Evolutionary conservation across 64 coral and sea anemone genomes (phyloP), one percentile per base, ranked within the genome.

Genomic region (Montipora cactus): DNA sequence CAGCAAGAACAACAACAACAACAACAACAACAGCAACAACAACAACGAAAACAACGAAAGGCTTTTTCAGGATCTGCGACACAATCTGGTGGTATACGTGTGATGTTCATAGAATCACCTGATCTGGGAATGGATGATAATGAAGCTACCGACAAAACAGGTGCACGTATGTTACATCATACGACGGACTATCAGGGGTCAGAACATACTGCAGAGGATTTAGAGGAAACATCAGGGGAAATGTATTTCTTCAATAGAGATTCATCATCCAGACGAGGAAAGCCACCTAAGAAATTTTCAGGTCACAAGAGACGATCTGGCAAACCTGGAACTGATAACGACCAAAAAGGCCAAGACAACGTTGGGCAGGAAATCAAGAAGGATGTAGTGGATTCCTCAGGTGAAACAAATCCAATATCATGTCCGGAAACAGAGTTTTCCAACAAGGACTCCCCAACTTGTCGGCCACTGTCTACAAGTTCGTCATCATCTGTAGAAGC

Each of bases 381-480:
- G 69, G 14, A 74, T 53, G 22, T 67, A 73, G 20, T 3, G 4
- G 7, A 68, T 10, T 28, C 15, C 0, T 47, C 16, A 37, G 57
- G 28, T 2, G 72, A 92, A 64, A 11, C 12, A 22, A 15, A 16
- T 44, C 47, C 16, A 50, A 45, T 12, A 20, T 8, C 46, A 13
- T 45, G 71, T 7, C 59, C 37, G 37, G 37, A 49, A 23, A 50
- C 68, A 21, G 1, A 19, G 8, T 50, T 50, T 10, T 86, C 45
- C 19, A 50, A 86, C 45, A 86, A 77, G 61, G 44, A 89, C 23
- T 77, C 75, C 13, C 53, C 59, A 21, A 59, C 8, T 66, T 72
- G 75, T 50, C 76, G 83, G 11, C 92, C 84, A 55, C 88, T 62
- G 45, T 79, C 82, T 12, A 72, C 62, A 47, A 81, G 92, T 78